Evolutionary conservation across 2,113 vertebrate species (phyloP).

Genomic region (Pomatorhinus ruficollis): DNA sequence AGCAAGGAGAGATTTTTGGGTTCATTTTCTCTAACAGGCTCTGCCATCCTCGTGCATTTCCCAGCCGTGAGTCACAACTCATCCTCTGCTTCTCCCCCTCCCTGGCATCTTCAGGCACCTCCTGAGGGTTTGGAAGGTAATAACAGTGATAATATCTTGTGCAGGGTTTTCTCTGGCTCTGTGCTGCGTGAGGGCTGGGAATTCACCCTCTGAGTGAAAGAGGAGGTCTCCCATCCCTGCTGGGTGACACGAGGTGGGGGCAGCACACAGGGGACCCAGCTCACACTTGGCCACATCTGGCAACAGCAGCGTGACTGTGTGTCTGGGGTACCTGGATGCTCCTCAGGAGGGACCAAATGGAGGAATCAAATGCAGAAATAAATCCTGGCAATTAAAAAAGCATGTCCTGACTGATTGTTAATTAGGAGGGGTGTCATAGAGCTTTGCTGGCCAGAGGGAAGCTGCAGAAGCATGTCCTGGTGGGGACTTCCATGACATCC

Average conservation of each 20-base stretch:
- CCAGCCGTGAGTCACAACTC: constrained; percentile 12
- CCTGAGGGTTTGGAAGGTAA: neutral
- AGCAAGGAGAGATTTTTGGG: neutral
- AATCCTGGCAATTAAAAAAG: neutral
- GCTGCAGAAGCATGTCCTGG: neutral
- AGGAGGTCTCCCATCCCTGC: neutral
- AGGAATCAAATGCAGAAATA: neutral
- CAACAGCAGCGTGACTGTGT: rapidly evolving
- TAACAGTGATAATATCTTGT: neutral
- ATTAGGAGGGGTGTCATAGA: neutral
- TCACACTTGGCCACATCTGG: rapidly evolving
- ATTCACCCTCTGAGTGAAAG: neutral
- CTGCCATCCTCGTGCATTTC: neutral
- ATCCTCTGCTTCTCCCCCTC: neutral
- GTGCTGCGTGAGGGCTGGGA: neutral
- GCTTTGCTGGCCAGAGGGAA: neutral
- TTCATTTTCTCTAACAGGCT: neutral
- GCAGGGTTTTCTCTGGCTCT: neutral
- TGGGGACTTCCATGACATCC: neutral
- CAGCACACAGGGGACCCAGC: neutral
- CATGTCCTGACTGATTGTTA: rapidly evolving
- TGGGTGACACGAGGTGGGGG: neutral
- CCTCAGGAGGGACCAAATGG: rapidly evolving
- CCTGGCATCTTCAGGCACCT: neutral
- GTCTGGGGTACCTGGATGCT: rapidly evolving